A percentile compares a stretch with the other conserved stretches of the same genome.
These are phyloP conservation scores for Parotocinclus haroldoi DNA, from an alignment of 2,797 vertebrate species.

Conservation along the genomic window DNA sequence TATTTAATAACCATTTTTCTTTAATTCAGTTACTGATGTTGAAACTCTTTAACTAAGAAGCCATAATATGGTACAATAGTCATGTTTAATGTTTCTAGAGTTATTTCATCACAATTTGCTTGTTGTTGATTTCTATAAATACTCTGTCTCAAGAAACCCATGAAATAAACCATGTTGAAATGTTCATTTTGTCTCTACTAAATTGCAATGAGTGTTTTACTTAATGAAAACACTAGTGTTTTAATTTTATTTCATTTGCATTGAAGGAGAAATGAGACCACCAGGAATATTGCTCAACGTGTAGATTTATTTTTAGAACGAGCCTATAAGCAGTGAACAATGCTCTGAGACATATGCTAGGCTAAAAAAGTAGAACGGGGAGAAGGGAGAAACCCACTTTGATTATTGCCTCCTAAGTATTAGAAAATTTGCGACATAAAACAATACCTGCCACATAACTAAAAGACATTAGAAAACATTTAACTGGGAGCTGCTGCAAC, in stretches of 20 bases:
- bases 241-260: constrained; percentile 16
- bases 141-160: constrained; percentile 39
- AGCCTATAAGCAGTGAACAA: too few species aligned
- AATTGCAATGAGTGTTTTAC: too few species aligned
- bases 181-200: constrained; percentile 31
- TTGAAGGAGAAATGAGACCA: neutral
- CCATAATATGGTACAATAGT: constrained; percentile 41
- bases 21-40: constrained; percentile 29
- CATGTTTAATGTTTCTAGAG: constrained; percentile 39
- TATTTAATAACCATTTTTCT: constrained; percentile 27
- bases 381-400: too few species aligned
- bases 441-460: too few species aligned
- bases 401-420: too few species aligned
- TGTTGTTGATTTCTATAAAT: constrained; percentile 43
- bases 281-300: neutral
- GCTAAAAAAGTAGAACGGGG: too few species aligned
- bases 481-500: too few species aligned
- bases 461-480: too few species aligned
- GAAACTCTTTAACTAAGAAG: constrained; percentile 31
- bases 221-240: too few species aligned
- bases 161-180: constrained; percentile 44
- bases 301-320: too few species aligned
- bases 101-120: constrained; percentile 34
- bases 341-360: too few species aligned
- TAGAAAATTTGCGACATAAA: too few species aligned